These are phyloP conservation scores for Tachysurus vachellii DNA, from an alignment of 2,113 vertebrate genomes.

Conservation along the genomic window DNA sequence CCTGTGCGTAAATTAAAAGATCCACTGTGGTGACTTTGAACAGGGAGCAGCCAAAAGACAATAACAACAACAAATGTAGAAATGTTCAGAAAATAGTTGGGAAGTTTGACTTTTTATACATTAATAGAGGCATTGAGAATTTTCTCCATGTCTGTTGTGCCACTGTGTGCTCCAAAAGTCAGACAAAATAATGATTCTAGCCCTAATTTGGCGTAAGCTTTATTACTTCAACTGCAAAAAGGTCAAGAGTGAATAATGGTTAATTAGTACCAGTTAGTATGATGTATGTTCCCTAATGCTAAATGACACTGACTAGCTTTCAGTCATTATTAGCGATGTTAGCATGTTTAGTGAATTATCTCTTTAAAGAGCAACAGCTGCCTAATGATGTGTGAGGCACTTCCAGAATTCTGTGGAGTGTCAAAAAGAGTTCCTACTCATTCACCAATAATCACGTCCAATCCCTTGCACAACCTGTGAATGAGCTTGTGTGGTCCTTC, in stretches of 20 bases:
- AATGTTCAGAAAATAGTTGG: not conserved
- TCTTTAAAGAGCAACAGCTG: conserved; percentile 6
- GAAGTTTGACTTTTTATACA: not conserved
- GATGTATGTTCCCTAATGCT: conserved; percentile 5
- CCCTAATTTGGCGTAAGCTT: not conserved
- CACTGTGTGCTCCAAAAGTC: not conserved
- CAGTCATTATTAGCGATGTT: conserved; percentile 18
- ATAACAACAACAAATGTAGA: not conserved
- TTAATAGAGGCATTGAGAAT: not conserved
- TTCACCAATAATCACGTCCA: conserved; percentile 56
- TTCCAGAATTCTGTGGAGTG: conserved; percentile 36
- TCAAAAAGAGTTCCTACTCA: conserved; percentile 39
- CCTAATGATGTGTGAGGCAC: not conserved
- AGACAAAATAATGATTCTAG: conserved; percentile 40
- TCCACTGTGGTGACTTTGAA: too few relatives aligned
- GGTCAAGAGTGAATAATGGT: not conserved
- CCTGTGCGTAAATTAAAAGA: too few relatives aligned
- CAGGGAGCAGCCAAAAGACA: too few relatives aligned
- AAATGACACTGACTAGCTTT: conserved; percentile 45
- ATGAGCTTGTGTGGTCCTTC: conserved; percentile 63
- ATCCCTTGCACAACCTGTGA: conserved; percentile 45
- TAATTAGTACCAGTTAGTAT: not conserved
- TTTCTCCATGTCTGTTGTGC: not conserved
- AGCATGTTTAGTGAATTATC: conserved; percentile 8
- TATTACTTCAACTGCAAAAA: conserved; percentile 32